Base-by-base conservation (phyloP, 2,888 invertebrate species). In the Athalia circularis region DNA sequence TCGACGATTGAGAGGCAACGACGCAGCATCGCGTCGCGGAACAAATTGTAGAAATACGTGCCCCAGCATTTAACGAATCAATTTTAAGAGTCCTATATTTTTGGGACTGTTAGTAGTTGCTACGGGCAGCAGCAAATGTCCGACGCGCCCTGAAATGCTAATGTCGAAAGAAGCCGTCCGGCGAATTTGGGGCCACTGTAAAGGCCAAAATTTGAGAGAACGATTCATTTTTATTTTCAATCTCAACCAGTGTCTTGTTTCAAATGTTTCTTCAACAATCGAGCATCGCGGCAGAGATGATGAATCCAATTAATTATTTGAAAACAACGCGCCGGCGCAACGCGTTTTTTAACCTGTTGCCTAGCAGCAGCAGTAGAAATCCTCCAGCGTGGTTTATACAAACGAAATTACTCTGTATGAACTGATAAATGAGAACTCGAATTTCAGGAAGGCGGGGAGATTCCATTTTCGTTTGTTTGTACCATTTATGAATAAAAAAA, bases 311-410 rank as follows among this genome's bases (percentile, higher is more conserved):
- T 74, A 48, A n/a, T 48, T 45, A 77, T 79, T 81, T 68, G 78
- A 80, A 74, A 77, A 61, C 72, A 79, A 79, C 74, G 70, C 86
- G 88, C 86, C 85, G 80, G 86, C 86, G 85, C 85, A 47, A 9
- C 11, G 72, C 84, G 81, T 78, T 81, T 80, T 81, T 79, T 79
- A 84, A 88, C 88, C 89, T 89, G 89, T 89, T 89, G 89, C 89
- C 86, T 88, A 87, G 87, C 87, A 82, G 84, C 67, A 8, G 48
- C 59, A 61, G 68, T 47, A 67, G 74, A 75, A 29, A 29, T 29
- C 78, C 47, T 75, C 67, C 79, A 79, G 77, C 79, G 74, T 52
- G 67, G 50, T 9, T 75, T 78, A 62, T 77, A 78, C 70, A 50
- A 77, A 78, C 65, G 78, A 79, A 80, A 8, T 13, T 54, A 4